Percentiles rank a stretch among this genome's conserved stretches.
These are phyloP conservation scores for Phataginus tetradactyla DNA, from an alignment of 2,797 vertebrate species.

Conservation along the genomic window DNA sequence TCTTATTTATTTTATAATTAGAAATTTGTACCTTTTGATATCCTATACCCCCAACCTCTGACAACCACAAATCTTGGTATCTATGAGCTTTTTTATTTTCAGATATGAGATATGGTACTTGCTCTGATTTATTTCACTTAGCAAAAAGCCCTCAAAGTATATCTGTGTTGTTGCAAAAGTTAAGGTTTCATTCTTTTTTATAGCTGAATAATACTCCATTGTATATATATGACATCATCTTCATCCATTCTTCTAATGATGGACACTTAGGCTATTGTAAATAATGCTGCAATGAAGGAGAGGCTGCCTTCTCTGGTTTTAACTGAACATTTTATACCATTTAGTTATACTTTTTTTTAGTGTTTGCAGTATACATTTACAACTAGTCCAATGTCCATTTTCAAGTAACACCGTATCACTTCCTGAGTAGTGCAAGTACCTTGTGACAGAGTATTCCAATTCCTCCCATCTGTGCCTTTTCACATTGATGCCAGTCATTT, in stretches of 20 bases:
- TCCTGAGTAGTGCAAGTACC: not conserved
- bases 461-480: not conserved
- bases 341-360: not conserved
- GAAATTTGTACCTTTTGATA: not conserved
- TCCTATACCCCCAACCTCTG: not conserved
- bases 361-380: not conserved
- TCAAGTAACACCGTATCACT: not conserved
- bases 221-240: not conserved
- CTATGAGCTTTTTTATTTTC: not conserved
- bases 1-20: not conserved
- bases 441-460: not conserved
- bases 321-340: constrained; percentile 23
- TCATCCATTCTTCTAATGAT: not conserved
- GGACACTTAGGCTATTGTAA: not conserved
- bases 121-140: not conserved
- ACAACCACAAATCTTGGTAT: not conserved
- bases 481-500: constrained; percentile 4
- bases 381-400: not conserved
- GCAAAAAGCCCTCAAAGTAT: not conserved
- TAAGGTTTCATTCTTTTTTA: not conserved
- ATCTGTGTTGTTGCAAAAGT: not conserved
- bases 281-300: not conserved
- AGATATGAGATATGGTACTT: not conserved
- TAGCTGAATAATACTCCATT: not conserved
- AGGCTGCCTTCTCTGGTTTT: not conserved